phyloP scores from a whole-genome alignment of 2,113 vertebrate genomes.

The Thalassoma bifasciatum region DNA sequence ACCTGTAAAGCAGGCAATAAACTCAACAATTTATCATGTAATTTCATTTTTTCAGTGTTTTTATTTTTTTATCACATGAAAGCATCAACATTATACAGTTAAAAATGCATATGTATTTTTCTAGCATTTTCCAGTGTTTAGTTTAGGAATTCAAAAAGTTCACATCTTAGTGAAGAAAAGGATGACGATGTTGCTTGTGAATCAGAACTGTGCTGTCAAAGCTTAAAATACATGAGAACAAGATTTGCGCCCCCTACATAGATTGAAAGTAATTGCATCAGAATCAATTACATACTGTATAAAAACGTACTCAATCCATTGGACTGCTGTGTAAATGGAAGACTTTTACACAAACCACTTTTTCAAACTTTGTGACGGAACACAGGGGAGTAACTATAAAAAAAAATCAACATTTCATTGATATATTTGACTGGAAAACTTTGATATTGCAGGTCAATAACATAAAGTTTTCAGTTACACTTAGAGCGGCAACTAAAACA shows the following conservation, averaged over 20 bases:
- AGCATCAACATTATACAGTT: too few species aligned
- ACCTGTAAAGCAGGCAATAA: constrained; percentile 1
- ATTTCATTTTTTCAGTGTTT: background rate
- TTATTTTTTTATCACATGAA: too few species aligned
- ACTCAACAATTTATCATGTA: background rate
- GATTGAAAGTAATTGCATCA: background rate
- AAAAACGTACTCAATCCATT: background rate
- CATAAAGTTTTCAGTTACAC: too few species aligned
- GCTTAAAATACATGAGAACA: background rate
- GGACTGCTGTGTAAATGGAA: background rate
- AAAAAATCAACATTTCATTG: background rate
- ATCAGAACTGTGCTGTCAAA: background rate
- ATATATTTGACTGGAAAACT: background rate
- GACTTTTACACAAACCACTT: too few species aligned
- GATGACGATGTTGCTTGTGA: background rate
- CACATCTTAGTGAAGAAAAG: background rate
- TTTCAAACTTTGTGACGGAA: background rate
- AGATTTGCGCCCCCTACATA: background rate
- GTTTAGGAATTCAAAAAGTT: background rate
- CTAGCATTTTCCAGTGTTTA: background rate
- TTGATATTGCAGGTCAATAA: background rate
- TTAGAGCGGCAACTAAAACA: too few species aligned
- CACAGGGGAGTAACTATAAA: background rate
- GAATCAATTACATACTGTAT: background rate
- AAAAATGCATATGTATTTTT: background rate